Evolutionary conservation across 2,797 vertebrate genomes (phyloP).

Genomic region (Cyclopterus lumpus): DNA sequence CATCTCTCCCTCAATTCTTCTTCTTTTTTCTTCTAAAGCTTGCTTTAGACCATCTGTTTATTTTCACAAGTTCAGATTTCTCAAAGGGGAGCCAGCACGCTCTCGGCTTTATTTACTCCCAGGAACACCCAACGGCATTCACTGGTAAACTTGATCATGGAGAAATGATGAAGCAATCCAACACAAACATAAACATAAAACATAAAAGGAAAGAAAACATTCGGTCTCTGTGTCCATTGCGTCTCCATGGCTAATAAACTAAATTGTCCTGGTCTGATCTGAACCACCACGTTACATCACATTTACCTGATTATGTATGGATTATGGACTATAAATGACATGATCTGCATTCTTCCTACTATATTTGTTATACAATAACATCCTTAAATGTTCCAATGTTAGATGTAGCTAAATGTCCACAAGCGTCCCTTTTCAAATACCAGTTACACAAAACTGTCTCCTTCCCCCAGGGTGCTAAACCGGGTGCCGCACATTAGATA

Average conservation of each 20-base stretch:
- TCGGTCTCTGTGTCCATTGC: neutral
- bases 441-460: neutral
- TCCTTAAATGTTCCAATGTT: neutral
- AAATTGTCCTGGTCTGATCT: neutral
- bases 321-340: too few species aligned
- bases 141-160: constrained; percentile 35
- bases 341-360: too few species aligned
- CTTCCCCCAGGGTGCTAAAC: neutral
- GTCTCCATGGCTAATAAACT: neutral
- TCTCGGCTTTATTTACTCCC: constrained; percentile 4
- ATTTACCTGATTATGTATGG: too few species aligned
- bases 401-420: neutral
- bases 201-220: neutral
- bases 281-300: neutral
- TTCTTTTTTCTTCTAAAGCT: constrained; percentile 12
- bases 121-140: constrained; percentile 4
- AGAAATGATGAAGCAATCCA: constrained; percentile 47
- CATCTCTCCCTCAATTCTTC: constrained; percentile 12
- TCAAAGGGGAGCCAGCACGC: neutral
- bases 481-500: neutral
- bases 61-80: constrained; percentile 7
- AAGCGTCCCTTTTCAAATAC: neutral
- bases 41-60: constrained; percentile 19
- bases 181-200: neutral
- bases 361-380: neutral